Conservation (phyloP, 1,140 invertebrate genomes). For the Caenorhabditis tropicalis region DNA sequence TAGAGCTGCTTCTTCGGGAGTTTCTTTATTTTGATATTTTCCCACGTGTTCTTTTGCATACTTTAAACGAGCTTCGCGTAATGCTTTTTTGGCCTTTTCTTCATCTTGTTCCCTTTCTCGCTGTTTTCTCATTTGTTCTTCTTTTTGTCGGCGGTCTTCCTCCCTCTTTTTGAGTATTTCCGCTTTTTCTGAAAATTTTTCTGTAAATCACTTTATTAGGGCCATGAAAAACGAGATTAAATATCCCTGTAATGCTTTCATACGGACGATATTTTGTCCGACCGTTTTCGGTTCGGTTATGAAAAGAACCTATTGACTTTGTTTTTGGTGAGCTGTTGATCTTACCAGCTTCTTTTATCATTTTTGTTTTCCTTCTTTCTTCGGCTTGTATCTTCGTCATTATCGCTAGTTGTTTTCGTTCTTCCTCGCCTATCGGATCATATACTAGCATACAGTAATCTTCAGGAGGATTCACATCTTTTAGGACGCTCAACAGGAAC, state of each 20-base stretch:
- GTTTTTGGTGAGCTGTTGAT: background rate
- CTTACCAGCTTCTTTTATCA: background rate
- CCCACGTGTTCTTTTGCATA: background rate
- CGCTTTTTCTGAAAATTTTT: background rate
- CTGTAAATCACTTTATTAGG: too few relatives aligned
- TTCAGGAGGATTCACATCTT: slow-evolving; percentile 13
- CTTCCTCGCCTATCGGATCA: slow-evolving; percentile 1
- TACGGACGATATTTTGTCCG: too few relatives aligned
- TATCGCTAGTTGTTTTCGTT: background rate
- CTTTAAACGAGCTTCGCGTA: background rate
- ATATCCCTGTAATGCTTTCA: too few relatives aligned
- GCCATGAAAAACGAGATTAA: too few relatives aligned
- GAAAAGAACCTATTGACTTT: background rate
- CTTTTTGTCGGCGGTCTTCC: background rate
- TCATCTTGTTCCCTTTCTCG: background rate
- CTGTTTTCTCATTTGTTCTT: background rate
- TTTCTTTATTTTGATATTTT: background rate
- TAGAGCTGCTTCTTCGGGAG: background rate
- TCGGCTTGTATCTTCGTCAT: background rate
- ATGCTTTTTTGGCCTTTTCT: background rate
- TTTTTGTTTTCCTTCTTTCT: background rate
- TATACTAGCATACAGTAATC: slow-evolving; percentile 3
- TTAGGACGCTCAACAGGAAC: background rate
- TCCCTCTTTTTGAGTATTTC: background rate
- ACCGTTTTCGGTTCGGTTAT: too few relatives aligned